These are phyloP conservation scores for Athene noctua DNA, from an alignment of 2,113 vertebrate genomes.

Conservation along the genomic window DNA sequence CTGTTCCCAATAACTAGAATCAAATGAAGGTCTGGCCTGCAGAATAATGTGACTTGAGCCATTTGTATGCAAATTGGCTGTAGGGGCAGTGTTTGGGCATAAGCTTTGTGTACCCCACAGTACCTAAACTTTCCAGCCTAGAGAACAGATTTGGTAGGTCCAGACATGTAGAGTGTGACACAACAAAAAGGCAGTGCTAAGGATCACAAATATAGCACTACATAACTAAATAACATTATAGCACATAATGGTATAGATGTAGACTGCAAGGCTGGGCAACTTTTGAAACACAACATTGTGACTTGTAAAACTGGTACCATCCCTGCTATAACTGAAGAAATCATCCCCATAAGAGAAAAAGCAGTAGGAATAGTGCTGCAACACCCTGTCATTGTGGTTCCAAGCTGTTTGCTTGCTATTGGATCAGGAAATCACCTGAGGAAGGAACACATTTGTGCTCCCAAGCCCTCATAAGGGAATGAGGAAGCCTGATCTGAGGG, in stretches of 20 bases:
- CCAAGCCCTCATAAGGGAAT: neutral
- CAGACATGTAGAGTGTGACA: neutral
- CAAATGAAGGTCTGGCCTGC: neutral
- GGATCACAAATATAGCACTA: neutral
- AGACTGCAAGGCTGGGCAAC: neutral
- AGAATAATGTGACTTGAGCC: neutral
- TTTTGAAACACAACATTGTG: neutral
- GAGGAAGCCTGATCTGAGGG: neutral
- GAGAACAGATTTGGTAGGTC: neutral
- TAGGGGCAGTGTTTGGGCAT: neutral
- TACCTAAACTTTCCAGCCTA: neutral
- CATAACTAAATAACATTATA: neutral
- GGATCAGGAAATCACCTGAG: neutral
- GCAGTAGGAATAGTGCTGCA: neutral
- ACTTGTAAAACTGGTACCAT: neutral
- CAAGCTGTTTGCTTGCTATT: neutral
- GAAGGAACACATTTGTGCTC: neutral
- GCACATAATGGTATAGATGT: neutral
- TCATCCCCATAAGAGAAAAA: neutral
- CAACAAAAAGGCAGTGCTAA: neutral
- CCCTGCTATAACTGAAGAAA: neutral
- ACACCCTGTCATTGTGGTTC: neutral
- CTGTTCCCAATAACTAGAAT: neutral
- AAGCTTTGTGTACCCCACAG: neutral
- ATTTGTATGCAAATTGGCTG: neutral